Base-by-base conservation (phyloP, 1,140 invertebrate genomes). In the Aphidius gifuensis region DNA sequence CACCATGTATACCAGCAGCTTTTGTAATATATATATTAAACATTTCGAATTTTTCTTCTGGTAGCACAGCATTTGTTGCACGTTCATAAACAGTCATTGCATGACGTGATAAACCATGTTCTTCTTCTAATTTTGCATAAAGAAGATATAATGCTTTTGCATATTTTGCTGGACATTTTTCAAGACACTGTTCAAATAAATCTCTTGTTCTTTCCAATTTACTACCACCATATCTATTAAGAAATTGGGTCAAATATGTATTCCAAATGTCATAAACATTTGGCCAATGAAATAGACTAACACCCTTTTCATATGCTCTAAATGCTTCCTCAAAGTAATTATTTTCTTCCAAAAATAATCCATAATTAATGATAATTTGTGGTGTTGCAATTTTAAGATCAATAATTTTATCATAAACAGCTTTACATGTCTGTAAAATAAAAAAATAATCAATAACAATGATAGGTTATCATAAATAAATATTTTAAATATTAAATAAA, bases 261-360 rank as follows among this genome's bases (percentile, higher is more conserved):
- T 98, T 98, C 98, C 98, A 99, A 71, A 99, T 96, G 74, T 99
- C 97, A 81, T 91, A 99, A 4, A 99, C 97, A 85, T 98, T 97
- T 1, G 98, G 98, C 98, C 98, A 99, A 78, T 94, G 96, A 76
- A 99, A 99, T 42, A 99, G 79, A 5, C 96, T 89, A 73, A 99
- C 96, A 48, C 98, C 92, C 83, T 98, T 98, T 80, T 99, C 97
- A 82, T 99, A 99, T 5, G 95, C 95, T 74, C 95, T 90, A 78
- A 99, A 99, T 32, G 96, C 96, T 83, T 99, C 96, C 83, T 99
- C 98, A 84, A 96, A 99, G 77, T 99, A 99, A 74, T 97, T 96
- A 73, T 97, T 92, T 82, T 99, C 96, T 82, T 99, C 96, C 45
- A 99, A 80, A 77, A 99, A 99, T 66, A 98, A 76, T 0, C 93